Percentiles rank a stretch among this genome's conserved stretches.
phyloP scores from a whole-genome alignment of 2,113 vertebrate species.

The Chaetops frenatus region DNA sequence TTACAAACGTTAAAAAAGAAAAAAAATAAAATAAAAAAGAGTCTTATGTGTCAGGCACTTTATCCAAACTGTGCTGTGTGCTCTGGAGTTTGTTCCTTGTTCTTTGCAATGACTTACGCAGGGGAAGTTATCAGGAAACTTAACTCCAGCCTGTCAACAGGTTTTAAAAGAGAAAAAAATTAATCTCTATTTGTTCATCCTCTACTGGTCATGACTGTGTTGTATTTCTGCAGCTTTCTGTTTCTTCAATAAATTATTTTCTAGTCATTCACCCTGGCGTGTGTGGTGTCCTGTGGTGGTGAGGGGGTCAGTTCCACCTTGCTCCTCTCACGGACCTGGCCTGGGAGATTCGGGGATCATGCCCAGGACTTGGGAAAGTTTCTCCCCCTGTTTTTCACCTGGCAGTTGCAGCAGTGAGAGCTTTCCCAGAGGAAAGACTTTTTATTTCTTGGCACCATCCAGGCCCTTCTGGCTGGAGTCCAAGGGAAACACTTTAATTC shows the following conservation, averaged over 20 bases:
- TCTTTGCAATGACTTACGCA: not conserved
- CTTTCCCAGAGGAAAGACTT: not conserved
- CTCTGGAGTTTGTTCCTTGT: constrained; percentile 50
- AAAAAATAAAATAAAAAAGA: not conserved
- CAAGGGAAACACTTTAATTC: not conserved
- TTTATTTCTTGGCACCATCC: not conserved
- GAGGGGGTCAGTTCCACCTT: not conserved
- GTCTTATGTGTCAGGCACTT: constrained; percentile 69
- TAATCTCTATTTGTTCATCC: constrained; percentile 63
- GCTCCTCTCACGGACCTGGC: not conserved
- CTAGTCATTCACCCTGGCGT: constrained; percentile 59
- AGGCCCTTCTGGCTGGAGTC: not conserved
- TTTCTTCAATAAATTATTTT: constrained; percentile 83
- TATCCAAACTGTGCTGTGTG: constrained; percentile 62
- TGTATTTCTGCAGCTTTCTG: constrained; percentile 74
- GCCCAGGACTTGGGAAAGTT: not conserved
- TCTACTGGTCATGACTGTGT: constrained; percentile 70
- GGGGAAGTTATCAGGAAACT: constrained; percentile 1
- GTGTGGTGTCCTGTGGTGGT: not conserved
- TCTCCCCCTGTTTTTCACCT: not conserved
- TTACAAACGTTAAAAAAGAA: constrained; percentile 21
- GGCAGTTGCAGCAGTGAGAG: not conserved
- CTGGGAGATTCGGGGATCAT: not conserved
- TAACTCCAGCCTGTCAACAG: constrained; percentile 45
- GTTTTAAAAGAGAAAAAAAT: constrained; percentile 23